Base-by-base conservation (phyloP, 2,113 vertebrate species). In the Nothobranchius kuhntae region DNA sequence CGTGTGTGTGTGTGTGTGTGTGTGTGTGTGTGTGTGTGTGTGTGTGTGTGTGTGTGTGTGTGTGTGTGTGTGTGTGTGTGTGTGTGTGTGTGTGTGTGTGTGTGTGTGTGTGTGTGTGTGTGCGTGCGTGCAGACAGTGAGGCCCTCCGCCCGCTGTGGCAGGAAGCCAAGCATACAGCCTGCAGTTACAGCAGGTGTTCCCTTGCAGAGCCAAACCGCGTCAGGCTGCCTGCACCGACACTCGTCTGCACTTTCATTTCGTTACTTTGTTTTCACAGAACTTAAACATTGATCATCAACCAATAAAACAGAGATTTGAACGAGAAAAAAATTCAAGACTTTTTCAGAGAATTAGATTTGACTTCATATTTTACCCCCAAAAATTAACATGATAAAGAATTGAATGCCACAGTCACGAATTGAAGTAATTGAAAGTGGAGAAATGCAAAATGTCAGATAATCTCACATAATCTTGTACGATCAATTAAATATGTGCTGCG, bases 131-230 rank as follows among this genome's bases (percentile, higher is more conserved):
- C 24, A 51, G 8, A 78, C 30, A 65, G 50, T 54, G 71, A 77
- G 67, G 61, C 75, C 51, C 78, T 62, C 67, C 42, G 3, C 79
- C 71, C 42, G 40, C 72, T 66, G 82, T 78, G 86, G 80, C 89
- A 91, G 89, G 89, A 91, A 91, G 87, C 78, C 81, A 82, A 79
- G 73, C 78, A 62, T 61, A 65, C 54, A 80, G 78, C 54, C 61
- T 78, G 82, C 79, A 80, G 83, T 85, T 78, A 89, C 64, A 88
- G 78, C 89, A 91, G 89, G 89, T 90, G 86, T 87, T 89, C 80
- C 78, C 82, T 80, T 78, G 53, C 60, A 67, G 50, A 79, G 74
- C 35, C 53, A 65, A 77, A 67, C 61, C 2, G 13, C 21, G 59
- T 69, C 6, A 67, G 51, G 59, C 62, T 14, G 45, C 46, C 47